A percentile compares a stretch with the other conserved stretches of the same genome.
phyloP scores from a whole-genome alignment of 2,888 invertebrate genomes.

The Labia minor region DNA sequence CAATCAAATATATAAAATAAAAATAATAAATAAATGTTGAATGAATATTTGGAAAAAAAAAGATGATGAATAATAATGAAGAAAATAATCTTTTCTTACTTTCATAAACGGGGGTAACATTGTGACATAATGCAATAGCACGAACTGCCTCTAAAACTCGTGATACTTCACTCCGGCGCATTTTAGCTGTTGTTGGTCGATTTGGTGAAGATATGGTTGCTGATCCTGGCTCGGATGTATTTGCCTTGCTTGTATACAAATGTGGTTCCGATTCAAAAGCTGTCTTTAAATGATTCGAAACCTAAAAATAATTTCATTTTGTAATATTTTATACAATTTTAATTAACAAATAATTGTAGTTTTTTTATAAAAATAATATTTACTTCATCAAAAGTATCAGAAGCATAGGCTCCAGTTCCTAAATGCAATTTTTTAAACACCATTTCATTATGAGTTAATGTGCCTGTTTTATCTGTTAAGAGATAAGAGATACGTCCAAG shows the following conservation, averaged over 20 bases:
- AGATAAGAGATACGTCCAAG: constrained; percentile 91
- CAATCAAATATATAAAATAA: too few relatives aligned
- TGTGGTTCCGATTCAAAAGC: constrained; percentile 33
- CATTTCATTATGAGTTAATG: constrained; percentile 98
- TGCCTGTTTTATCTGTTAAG: constrained; percentile 97
- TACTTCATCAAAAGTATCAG: constrained; percentile 75
- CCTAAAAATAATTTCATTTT: constrained; percentile 32
- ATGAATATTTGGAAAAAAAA: too few relatives aligned
- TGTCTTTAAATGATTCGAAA: constrained; percentile 39
- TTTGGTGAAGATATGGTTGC: constrained; percentile 15
- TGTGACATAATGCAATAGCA: constrained; percentile 93
- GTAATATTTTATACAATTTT: background rate
- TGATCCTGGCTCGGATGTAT: constrained; percentile 17
- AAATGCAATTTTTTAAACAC: constrained; percentile 90
- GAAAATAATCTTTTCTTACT: too few relatives aligned
- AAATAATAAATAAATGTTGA: too few relatives aligned
- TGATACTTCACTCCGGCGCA: constrained; percentile 56
- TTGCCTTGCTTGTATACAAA: constrained; percentile 20
- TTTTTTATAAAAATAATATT: constrained; percentile 22
- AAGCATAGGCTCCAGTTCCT: constrained; percentile 82
- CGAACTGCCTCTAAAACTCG: constrained; percentile 82
- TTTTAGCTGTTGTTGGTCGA: constrained; percentile 34
- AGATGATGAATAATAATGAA: too few relatives aligned
- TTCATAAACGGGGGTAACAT: constrained; percentile 95
- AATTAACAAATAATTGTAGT: background rate